phyloP scores from a whole-genome alignment of 1,140 invertebrate genomes.

The Drosophila pallidifrons region DNA sequence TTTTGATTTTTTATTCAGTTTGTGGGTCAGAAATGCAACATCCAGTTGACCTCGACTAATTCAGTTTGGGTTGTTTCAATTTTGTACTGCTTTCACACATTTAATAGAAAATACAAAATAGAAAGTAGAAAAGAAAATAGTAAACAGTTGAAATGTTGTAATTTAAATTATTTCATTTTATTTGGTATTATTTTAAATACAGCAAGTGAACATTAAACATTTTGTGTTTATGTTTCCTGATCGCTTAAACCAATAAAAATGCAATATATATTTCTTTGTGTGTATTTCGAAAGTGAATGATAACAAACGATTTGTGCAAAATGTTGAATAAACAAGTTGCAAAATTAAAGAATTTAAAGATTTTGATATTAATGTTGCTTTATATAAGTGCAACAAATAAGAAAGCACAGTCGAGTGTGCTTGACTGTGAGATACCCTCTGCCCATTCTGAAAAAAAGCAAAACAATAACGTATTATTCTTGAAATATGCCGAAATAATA shows the following conservation, averaged over 20 bases:
- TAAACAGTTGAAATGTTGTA: not conserved
- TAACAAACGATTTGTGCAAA: too few relatives aligned
- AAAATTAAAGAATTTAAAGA: too few relatives aligned
- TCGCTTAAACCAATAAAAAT: not conserved
- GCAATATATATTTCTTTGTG: not conserved
- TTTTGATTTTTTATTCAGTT: slow-evolving; percentile 71
- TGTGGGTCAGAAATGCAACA: slow-evolving; percentile 57
- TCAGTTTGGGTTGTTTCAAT: slow-evolving; percentile 51
- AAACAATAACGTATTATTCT: too few relatives aligned
- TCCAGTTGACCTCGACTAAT: slow-evolving; percentile 46
- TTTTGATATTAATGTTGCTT: too few relatives aligned
- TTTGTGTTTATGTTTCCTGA: not conserved
- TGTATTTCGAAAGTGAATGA: not conserved
- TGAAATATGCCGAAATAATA: too few relatives aligned
- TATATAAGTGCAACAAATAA: too few relatives aligned
- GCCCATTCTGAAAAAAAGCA: too few relatives aligned
- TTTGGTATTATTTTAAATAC: slow-evolving; percentile 1
- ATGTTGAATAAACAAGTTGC: too few relatives aligned
- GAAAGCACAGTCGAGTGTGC: too few relatives aligned
- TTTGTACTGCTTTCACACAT: not conserved
- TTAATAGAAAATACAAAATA: not conserved
- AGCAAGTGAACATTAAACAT: not conserved
- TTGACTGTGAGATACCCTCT: too few relatives aligned
- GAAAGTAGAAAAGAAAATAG: not conserved
- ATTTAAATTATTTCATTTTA: slow-evolving; percentile 6